phyloP scores from a whole-genome alignment of 2,888 invertebrate genomes.

The Myopa testacea region DNA sequence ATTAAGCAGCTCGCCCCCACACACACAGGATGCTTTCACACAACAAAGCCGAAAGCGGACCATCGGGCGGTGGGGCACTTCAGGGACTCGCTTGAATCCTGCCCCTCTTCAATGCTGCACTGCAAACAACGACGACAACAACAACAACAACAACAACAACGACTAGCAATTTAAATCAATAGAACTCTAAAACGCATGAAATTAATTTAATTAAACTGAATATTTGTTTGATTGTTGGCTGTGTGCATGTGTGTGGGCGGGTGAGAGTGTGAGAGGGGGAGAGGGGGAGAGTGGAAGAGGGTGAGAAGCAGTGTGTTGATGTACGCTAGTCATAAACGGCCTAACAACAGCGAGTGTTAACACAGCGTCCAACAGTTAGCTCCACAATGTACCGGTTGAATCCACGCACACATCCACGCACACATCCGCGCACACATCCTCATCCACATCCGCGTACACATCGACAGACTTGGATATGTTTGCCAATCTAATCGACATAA shows the following conservation, averaged over 20 bases:
- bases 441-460: not conserved
- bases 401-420: conserved; percentile 7
- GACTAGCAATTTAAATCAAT: conserved; percentile 1
- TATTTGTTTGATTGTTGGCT: not conserved
- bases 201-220: conserved; percentile 9
- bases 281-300: not conserved
- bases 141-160: too few species aligned
- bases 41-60: not conserved
- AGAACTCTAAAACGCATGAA: conserved; percentile 18
- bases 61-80: too few species aligned
- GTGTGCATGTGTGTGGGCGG: not conserved
- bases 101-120: too few species aligned
- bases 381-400: not conserved
- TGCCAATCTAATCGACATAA: conserved; percentile 22
- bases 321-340: not conserved
- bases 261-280: not conserved
- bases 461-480: not conserved
- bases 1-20: not conserved
- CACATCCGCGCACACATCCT: not conserved
- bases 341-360: conserved; percentile 13
- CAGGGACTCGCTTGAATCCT: too few species aligned
- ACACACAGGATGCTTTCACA: not conserved
- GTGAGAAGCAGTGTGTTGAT: not conserved
- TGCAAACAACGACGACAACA: too few species aligned
- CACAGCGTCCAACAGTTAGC: not conserved